These are phyloP conservation scores for Cotesia vestalis DNA, from an alignment of 1,140 invertebrate species.

Conservation along the genomic window DNA sequence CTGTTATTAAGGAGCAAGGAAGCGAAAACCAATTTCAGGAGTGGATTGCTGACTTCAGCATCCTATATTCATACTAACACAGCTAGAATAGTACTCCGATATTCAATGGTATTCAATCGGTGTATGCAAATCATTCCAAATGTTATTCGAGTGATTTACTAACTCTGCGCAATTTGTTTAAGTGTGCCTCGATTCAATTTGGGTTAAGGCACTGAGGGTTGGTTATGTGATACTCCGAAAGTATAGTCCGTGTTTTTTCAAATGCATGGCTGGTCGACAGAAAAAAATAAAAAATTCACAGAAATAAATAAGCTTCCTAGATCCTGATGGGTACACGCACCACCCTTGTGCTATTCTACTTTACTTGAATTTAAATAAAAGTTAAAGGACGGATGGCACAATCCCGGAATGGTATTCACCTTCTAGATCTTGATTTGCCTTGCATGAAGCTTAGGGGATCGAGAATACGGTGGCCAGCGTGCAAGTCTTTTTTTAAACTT, in stretches of 20 bases:
- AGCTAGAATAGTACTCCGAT: conserved; percentile 14
- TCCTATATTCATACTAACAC: conserved; percentile 27
- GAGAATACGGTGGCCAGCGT: conserved; percentile 50
- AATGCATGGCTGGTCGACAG: conserved; percentile 26
- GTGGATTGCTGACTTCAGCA: conserved; percentile 34
- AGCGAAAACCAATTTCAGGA: conserved; percentile 35
- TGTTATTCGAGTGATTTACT: conserved; percentile 58
- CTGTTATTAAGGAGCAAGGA: background rate
- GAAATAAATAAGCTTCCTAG: conserved; percentile 18
- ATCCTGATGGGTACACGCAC: conserved; percentile 2
- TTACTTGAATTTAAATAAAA: conserved; percentile 63
- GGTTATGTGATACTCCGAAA: conserved; percentile 25
- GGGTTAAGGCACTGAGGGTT: conserved; percentile 45
- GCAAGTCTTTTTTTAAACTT: conserved; percentile 23
- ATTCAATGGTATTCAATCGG: conserved; percentile 37
- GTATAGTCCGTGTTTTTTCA: conserved; percentile 15
- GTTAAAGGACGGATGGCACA: conserved; percentile 57
- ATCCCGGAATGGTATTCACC: conserved; percentile 54
- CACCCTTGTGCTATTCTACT: conserved; percentile 19
- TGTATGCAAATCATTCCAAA: conserved; percentile 63
- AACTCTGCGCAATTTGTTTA: conserved; percentile 62
- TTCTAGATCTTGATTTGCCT: conserved; percentile 62
- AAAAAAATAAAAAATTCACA: conserved; percentile 6
- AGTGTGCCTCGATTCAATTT: conserved; percentile 64
- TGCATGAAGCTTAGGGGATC: conserved; percentile 60